These are phyloP conservation scores for Cryptosula pallasiana DNA, from an alignment of 2,888 invertebrate species.

Conservation along the genomic window DNA sequence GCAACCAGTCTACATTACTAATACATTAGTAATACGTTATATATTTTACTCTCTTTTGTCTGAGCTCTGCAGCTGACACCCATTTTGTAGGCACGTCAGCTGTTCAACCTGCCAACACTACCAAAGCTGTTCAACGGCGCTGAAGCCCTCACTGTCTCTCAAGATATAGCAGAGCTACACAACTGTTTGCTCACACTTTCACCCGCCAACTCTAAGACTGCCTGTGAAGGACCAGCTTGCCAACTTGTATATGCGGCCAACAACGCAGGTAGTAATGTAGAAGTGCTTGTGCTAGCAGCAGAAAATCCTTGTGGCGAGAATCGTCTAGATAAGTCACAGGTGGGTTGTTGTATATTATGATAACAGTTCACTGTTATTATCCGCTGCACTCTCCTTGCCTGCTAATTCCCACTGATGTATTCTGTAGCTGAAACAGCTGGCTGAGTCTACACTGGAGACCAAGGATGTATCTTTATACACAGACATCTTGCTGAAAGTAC, in stretches of 20 bases:
- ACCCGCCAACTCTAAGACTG: neutral
- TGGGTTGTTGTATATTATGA: no score
- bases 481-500: neutral
- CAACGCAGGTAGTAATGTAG: neutral
- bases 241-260: slow-evolving; percentile 10
- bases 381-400: no score
- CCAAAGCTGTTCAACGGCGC: neutral
- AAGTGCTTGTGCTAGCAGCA: neutral
- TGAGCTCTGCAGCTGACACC: no score
- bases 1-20: no score
- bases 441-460: no score
- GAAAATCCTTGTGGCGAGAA: slow-evolving; percentile 10
- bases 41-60: no score
- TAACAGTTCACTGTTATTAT: no score
- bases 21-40: no score
- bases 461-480: no score
- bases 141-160: neutral
- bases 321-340: neutral
- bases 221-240: neutral
- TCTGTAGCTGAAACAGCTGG: no score
- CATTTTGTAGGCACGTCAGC: neutral
- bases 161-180: neutral
- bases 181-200: neutral
- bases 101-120: neutral
- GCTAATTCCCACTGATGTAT: no score